Conservation (phyloP, 2,888 invertebrate species). For the Athalia cordata region DNA sequence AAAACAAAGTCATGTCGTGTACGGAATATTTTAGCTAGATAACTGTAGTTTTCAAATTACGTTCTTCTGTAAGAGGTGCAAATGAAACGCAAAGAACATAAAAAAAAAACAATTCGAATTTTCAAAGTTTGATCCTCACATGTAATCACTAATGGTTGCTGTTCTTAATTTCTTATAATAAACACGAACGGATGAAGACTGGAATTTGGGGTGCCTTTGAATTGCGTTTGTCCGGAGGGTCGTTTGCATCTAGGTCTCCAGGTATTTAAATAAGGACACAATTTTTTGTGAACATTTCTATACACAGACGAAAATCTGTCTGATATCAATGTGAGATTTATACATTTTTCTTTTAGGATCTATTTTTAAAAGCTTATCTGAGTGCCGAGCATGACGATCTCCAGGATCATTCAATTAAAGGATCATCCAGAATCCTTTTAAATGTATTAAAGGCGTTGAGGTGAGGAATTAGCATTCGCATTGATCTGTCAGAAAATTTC, state of each 20-base stretch:
- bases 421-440: background rate
- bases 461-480: background rate
- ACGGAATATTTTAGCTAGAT: too few relatives aligned
- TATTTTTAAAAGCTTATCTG: conserved; percentile 51
- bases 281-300: too few relatives aligned
- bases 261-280: background rate
- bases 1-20: too few relatives aligned
- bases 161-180: too few relatives aligned
- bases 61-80: too few relatives aligned
- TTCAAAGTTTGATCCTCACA: too few relatives aligned
- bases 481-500: background rate
- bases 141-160: too few relatives aligned
- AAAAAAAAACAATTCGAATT: too few relatives aligned
- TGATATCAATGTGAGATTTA: background rate
- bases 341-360: conserved; percentile 43
- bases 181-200: background rate
- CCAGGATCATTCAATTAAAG: background rate
- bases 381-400: conserved; percentile 43
- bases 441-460: background rate
- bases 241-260: background rate
- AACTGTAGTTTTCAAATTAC: too few relatives aligned
- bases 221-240: background rate
- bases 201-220: conserved; percentile 12
- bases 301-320: background rate
- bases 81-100: too few relatives aligned